Evolutionary conservation across 2,797 vertebrate genomes (phyloP), one percentile per base, ranked within the genome.

Genomic region (Propithecus perrieri): DNA sequence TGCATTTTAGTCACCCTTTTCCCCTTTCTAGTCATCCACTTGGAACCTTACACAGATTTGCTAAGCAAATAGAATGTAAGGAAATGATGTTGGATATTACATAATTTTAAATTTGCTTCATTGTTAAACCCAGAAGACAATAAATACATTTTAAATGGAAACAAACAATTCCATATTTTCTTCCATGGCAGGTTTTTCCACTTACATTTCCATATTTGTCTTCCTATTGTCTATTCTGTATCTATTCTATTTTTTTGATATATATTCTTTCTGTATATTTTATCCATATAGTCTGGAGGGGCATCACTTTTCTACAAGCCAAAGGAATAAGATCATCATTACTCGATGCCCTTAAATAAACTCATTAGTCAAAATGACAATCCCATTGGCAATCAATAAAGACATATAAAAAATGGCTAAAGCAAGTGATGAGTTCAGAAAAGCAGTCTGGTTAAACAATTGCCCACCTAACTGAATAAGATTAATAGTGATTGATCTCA

Each of bases 321-420:
- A 96, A 97, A 71, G 17, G 75, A 96, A 97, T 3, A 12, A 38
- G 53, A 48, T 43, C 89, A 84, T 91, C 48, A 81, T 97, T 96
- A 96, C 53, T 95, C 96, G 61, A 92, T 97, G 35, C 22, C 85
- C 46, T 63, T 5, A 94, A 89, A 89, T 85, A 96, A 97, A 83
- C 89, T 14, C 92, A 95, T 98, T 98, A 96, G 78, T 98, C 92
- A 84, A 97, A 97, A 97, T 85, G 78, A 87, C 43, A 97, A 96
- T 78, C n/a, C 50, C 96, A 98, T 90, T 97, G 97, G 35, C 96
- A 98, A 98, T 98, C 96, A 94, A 96, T 97, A 95, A n/a, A 53
- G 61, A 41, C 85, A 96, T 88, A 97, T 59, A 94, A 98, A 96
- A 96, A 98, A 93, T 97, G 74, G 50, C 75, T 97, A 69, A 94